Base-by-base conservation (phyloP, 1,140 invertebrate species). In the Conopomorpha cramerella region DNA sequence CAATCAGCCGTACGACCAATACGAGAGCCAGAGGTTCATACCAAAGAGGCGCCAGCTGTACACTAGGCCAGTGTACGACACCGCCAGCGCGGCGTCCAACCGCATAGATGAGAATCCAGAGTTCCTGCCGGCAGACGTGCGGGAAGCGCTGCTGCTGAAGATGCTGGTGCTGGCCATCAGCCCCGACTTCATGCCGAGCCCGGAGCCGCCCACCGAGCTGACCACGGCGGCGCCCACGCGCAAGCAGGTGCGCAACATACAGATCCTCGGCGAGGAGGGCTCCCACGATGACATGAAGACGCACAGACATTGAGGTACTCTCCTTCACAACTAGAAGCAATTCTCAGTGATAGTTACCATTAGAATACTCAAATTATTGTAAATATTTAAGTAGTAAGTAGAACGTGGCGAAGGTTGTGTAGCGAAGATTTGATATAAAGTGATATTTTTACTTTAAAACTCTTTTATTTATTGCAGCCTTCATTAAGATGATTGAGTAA, bases 151-250 rank as follows among this genome's bases (percentile, higher is more conserved):
- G 12, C 47, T 88, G 3, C 46, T 87, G 31, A 82, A 85, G 45
- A 87, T 88, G 86, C 55, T 88, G 2, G 83, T 87, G 43, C 46
- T 88, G 12, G 86, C 85, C 0, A 86, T 88, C 33, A 85, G 84
- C 49, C 80, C 83, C 1, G 83, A 85, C 44, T 78, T 80, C 28
- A 77, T 81, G 18, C 50, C 80, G 2, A 64, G 60, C 2, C 55
- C 59, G 3, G 57, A 55, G 14, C 57, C 65, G 2, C 51, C 55
- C 4, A 61, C 62, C 0, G 63, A 68, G 27, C 40, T 73, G 29
- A 78, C 72, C 3, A 77, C 70, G 1, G 66, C 72, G 15, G 58
- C 64, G 15, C 71, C 62, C 3, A 49, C 53, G 7, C 68, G 74
- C 34, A 80, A 79, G 40, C 80, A 81, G 46, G 78, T 83, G 8